A percentile compares a stretch with the other conserved stretches of the same genome.
Evolutionary conservation across 2,888 invertebrate genomes (phyloP).

Genomic region (Tortrix viridana): DNA sequence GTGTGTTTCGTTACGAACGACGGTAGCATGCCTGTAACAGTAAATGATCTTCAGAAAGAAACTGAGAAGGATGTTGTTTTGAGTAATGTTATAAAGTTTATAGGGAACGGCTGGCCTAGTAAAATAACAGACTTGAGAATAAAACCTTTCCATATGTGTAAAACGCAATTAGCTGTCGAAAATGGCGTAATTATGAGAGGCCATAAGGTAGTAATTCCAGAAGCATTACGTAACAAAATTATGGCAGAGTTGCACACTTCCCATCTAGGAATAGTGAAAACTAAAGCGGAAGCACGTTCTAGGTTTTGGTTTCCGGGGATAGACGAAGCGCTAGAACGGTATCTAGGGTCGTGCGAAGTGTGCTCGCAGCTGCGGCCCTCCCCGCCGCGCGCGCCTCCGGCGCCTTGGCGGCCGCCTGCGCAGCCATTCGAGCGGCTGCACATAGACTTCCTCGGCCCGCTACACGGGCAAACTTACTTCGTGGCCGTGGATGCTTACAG

Average conservation of each 20-base stretch:
- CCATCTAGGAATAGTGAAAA: slow-evolving; percentile 14
- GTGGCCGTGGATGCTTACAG: not conserved
- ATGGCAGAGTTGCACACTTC: slow-evolving; percentile 2
- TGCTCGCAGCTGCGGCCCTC: slow-evolving; percentile 22
- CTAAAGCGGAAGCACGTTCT: not conserved
- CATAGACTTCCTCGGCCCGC: slow-evolving; percentile 30
- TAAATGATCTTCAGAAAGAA: not conserved
- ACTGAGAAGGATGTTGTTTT: too few relatives aligned
- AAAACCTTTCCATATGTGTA: slow-evolving; percentile 4
- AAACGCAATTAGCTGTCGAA: slow-evolving; percentile 9
- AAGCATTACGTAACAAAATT: not conserved
- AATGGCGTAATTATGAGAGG: slow-evolving; percentile 20
- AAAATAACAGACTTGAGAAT: not conserved
- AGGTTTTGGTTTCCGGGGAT: slow-evolving; percentile 15
- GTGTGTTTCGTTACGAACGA: slow-evolving; percentile 9
- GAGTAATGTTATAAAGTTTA: not conserved
- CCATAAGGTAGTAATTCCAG: slow-evolving; percentile 9
- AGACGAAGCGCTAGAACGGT: slow-evolving; percentile 2
- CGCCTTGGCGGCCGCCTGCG: slow-evolving; percentile 25
- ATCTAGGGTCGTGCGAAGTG: slow-evolving; percentile 7
- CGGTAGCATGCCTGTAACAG: slow-evolving; percentile 2
- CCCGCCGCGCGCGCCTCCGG: slow-evolving; percentile 27
- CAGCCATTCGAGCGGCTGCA: slow-evolving; percentile 18
- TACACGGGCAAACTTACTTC: slow-evolving; percentile 12
- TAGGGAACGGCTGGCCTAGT: slow-evolving; percentile 15